A percentile compares a stretch with the other conserved stretches of the same genome.
These are phyloP conservation scores for Orthonevra nobilis DNA, from an alignment of 2,888 invertebrate species.

Conservation along the genomic window DNA sequence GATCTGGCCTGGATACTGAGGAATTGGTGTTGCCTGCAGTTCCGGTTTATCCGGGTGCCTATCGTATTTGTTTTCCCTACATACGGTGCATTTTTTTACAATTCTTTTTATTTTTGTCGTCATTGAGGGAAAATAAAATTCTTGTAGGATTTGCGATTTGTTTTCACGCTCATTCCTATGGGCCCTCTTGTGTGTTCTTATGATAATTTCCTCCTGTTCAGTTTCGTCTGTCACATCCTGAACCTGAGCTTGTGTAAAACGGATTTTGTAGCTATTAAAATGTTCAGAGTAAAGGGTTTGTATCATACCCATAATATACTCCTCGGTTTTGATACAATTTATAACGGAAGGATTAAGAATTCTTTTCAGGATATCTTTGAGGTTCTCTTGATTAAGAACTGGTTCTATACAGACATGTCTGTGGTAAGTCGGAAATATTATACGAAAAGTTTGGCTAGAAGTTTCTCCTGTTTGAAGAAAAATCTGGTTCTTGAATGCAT, in stretches of 20 bases:
- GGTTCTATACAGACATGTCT: too few relatives aligned
- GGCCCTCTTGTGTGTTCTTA: constrained; percentile 45
- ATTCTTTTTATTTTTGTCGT: constrained; percentile 28
- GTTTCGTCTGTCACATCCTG: constrained; percentile 27
- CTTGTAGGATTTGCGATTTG: constrained; percentile 45
- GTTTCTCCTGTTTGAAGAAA: too few relatives aligned
- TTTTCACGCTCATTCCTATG: constrained; percentile 49
- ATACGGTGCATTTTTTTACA: constrained; percentile 54
- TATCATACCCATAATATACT: constrained; percentile 39
- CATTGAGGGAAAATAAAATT: constrained; percentile 53
- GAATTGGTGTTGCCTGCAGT: constrained; percentile 45
- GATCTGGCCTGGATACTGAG: constrained; percentile 49
- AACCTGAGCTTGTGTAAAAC: constrained; percentile 29
- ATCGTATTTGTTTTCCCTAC: constrained; percentile 47
- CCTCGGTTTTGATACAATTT: constrained; percentile 38
- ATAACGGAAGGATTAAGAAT: constrained; percentile 37
- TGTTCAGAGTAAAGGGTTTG: constrained; percentile 34
- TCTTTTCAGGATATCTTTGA: constrained; percentile 37
- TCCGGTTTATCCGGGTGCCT: constrained; percentile 40
- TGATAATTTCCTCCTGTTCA: constrained; percentile 27
- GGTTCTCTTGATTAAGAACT: too few relatives aligned
- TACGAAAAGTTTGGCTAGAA: too few relatives aligned
- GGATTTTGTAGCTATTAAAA: constrained; percentile 26
- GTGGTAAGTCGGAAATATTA: too few relatives aligned
- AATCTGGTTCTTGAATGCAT: neutral